Base-by-base conservation (phyloP, 2,113 vertebrate genomes). In the Gallinago paraguaiae region DNA sequence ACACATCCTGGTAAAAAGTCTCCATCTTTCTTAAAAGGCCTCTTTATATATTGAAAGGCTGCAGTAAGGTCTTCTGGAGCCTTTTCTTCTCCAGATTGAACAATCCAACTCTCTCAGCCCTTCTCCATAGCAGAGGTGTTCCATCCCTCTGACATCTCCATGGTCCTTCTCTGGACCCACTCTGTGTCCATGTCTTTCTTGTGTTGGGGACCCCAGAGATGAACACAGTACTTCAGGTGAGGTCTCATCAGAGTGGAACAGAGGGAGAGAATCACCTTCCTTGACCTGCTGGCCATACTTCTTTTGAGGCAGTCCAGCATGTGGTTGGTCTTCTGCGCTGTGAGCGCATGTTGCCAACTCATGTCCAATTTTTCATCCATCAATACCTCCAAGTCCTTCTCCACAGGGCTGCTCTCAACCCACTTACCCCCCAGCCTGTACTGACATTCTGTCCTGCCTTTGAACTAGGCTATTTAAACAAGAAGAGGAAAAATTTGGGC, bases 251-350 rank as follows among this genome's bases (percentile, higher is more conserved):
- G 50, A 35, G 60, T 0, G 0, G 31, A 33, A 31, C 2, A 60
- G 13, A 81, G 19, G 22, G 18, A 15, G 8, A 76, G 25, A 59
- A 64, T 27, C 43, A 0, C 30, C 43, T 33, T 39, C 24, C 37
- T 57, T 0, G 0, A 1, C 27, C 53, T 71, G 30, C 10, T 80
- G 71, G 5, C n/a, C 76, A 56, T 0, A 0, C 35, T 57, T 9
- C 31, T 74, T 8, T 10, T 2, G 9, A 31, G 30, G 39, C 18
- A 57, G 27, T 27, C 59, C 60, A 51, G 53, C 39, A 6, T 2
- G 2, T 1, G 0, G 0, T 1, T 45, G 78, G 46, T 4, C 15
- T 51, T 46, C 46, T 74, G 35, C 12, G 53, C 41, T 71, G 25
- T 3, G 2, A 30, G 11, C 1, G 2, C 19, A 9, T 14, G 7